A percentile compares a stretch with the other conserved stretches of the same genome.
Conservation (phyloP, 1,140 invertebrate species). For the Drosophila ohnishii region DNA sequence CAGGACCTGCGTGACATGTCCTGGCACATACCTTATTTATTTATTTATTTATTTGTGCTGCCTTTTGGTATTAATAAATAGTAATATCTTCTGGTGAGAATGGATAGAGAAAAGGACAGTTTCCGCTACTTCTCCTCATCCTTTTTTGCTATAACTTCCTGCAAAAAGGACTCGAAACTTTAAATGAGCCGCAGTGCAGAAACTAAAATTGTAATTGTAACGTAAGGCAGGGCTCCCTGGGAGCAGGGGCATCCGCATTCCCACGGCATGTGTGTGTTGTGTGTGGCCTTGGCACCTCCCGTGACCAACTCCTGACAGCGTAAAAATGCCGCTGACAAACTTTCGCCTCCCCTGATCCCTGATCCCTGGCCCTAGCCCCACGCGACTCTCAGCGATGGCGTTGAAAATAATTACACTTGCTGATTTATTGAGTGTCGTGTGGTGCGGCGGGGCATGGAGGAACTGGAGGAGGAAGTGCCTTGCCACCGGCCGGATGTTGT, state of each 20-base stretch:
- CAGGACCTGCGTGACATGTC: conserved; percentile 4
- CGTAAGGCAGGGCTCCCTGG: neutral
- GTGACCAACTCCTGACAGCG: neutral
- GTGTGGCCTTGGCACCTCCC: conserved; percentile 26
- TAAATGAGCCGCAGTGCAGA: conserved; percentile 14
- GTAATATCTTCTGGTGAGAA: neutral
- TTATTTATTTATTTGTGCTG: neutral
- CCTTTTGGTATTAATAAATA: neutral
- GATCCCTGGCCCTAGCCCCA: neutral
- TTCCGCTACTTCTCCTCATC: neutral
- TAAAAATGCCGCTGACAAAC: conserved; percentile 38
- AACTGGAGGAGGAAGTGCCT: conserved; percentile 19
- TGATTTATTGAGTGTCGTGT: conserved; percentile 77
- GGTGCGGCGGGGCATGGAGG: conserved; percentile 21
- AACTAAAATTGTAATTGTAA: conserved; percentile 9
- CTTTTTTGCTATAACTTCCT: neutral
- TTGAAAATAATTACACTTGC: conserved; percentile 79
- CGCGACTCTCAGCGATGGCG: conserved; percentile 59
- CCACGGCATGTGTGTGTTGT: conserved; percentile 8
- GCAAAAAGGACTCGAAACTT: conserved; percentile 5
- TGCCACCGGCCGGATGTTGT: conserved; percentile 56
- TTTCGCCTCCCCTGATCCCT: neutral
- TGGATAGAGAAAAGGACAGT: no score
- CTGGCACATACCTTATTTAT: neutral
- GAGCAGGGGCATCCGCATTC: neutral